Evolutionary conservation across 2,797 vertebrate species (phyloP), one percentile per base, ranked within the genome.

Genomic region (Fundulus diaphanus): DNA sequence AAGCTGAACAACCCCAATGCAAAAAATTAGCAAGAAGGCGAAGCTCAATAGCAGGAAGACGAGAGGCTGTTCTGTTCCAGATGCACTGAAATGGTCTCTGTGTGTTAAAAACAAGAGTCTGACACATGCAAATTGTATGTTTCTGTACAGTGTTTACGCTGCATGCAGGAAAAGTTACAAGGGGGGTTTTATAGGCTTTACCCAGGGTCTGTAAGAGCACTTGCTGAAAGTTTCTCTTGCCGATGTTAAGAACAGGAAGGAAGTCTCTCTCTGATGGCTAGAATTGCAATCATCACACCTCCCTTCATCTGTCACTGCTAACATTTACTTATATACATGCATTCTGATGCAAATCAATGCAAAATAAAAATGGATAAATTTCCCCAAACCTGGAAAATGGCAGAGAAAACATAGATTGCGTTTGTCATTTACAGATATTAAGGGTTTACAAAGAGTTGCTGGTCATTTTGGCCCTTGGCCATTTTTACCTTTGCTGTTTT

Each of bases 191-290:
- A 31, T 8, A 6, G 42, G 66, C 33, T 49, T 27, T n/a, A 11
- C 0, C 6, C 18, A 11, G 13, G 1, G 12, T 3, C 7, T 15
- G 24, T 1, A 33, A 31, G 16, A 35, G 16, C 48, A 44, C 42
- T 31, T 27, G 5, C 29, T 18, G 35, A 2, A 37, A 22, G 33
- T 37, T 71, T 73, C 40, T 65, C 2, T 48, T 66, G 3, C 24
- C 78, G 52, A 70, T 78, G 84, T 82, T 87, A 89, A 82, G 22
- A 90, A 86, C 88, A 90, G 82, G 86, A 91, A 88, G 86, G 82
- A 72, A 81, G 72, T 59, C 5, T 76, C 57, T 79, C 40, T 35
- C 67, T 66, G 37, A 65, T 72, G 73, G 82, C 70, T 85, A 75
- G 7, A n/a, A 76, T 77, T 79, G 82, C 52, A 1, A 83, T 84